Evolutionary conservation across 2,888 invertebrate species (phyloP), one percentile per base, ranked within the genome.

Genomic region (Archips xylosteana): DNA sequence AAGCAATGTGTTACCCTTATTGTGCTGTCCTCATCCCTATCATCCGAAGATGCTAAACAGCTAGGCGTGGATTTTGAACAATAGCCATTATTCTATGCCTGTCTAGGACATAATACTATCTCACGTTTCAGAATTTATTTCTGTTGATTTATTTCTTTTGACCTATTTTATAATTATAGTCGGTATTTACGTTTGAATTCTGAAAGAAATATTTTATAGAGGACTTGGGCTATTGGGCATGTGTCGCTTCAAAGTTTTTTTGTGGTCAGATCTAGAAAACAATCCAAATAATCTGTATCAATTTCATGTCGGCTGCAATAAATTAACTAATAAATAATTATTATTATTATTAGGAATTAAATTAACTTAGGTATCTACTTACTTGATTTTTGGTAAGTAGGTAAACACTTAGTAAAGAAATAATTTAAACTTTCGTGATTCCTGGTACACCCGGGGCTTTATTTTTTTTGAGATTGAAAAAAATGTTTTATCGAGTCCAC

Each of bases 1-100:
- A 81, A 83, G 78, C 81, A 83, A 84, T 83, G 82, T 87, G 88
- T 89, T 88, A 87, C 89, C 87, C 88, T 89, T 89, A 94, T 94
- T 94, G 93, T 92, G 82, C 91, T 92, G 93, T 93, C 93, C 80
- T 74, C 88, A 88, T 85, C 89, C 89, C 88, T 87, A 86, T 87
- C 87, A 83, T 83, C 78, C 79, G 79, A 77, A 74, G 79, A 81
- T 80, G 83, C 80, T 86, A 85, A 87, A 86, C 74, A 74, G 76
- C 85, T 87, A 89, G 89, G 87, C 89, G 87, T 83, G 82, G 81
- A 85, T 84, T 83, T 84, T 79, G 86, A 84, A 92, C 90, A 92
- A 92, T 90, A 82, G 85, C 83, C 81, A 82, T 85, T 88, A 87
- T 89, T 86, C 87, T 82, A 82, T 84, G 77, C 72, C 75, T 66